Percentiles rank a stretch among this genome's conserved stretches.
These are phyloP conservation scores for Rhopalosiphum nymphaeae DNA, from an alignment of 2,888 invertebrate species.

Conservation along the genomic window DNA sequence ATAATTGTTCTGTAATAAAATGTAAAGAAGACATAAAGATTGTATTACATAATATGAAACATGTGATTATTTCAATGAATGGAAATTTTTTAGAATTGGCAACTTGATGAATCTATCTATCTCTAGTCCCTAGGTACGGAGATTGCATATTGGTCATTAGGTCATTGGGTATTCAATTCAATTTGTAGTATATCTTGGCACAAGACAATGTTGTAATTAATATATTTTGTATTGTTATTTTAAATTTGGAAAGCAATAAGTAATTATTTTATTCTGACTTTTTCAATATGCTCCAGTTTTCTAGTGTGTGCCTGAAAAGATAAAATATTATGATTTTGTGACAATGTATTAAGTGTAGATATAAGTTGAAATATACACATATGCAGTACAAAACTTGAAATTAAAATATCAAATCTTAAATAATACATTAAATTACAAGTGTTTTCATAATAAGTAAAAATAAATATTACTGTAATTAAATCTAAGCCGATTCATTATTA, in stretches of 20 bases:
- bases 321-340: not conserved
- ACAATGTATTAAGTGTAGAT: not conserved
- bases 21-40: no score
- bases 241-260: not conserved
- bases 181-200: not conserved
- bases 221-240: not conserved
- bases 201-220: not conserved
- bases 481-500: not conserved
- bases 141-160: not conserved
- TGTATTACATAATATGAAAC: no score
- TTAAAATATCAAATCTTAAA: not conserved
- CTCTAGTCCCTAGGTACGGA: no score
- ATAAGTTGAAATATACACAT: not conserved
- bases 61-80: no score
- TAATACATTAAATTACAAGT: not conserved
- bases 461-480: not conserved
- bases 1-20: no score
- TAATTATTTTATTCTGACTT: not conserved
- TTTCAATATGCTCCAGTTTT: not conserved
- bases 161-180: not conserved
- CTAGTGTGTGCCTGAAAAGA: not conserved
- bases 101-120: no score
- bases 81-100: no score
- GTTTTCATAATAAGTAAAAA: no score
- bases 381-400: not conserved